Evolutionary conservation across 2,888 invertebrate species (phyloP), one percentile per base, ranked within the genome.

Genomic region (Ochropleura leucogaster): DNA sequence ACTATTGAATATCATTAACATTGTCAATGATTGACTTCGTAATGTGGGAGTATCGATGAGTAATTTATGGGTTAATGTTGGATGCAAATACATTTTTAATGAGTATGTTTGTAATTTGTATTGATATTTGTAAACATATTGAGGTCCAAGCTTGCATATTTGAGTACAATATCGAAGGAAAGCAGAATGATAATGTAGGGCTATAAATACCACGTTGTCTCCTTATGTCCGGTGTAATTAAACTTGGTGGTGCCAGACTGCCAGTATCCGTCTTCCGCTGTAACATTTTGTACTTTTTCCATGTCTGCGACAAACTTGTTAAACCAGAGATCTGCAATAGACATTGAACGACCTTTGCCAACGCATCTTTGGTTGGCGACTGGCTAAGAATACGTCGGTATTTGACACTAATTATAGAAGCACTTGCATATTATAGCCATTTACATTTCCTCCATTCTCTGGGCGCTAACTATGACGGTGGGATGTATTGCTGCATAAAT

Each of bases 11-110:
- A 80, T 77, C 83, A 87, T 85, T 87, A 83, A 83, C 81, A 84
- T 84, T 85, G 82, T 85, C 83, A 87, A 84, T 86, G 80, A 86
- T 84, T 81, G 86, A 83, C 85, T 88, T 79, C 74, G 77, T 85
- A 81, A 88, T 83, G 83, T 85, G 82, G 79, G 79, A 83, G 77
- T 79, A 80, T 84, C 72, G 82, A 81, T 87, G 76, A 85, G 67
- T 82, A 81, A 68, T 81, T 85, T 79, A 85, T 86, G 69, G 80
- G 69, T 82, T 79, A 75, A 72, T 74, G 51, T 72, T 73, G 72
- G 72, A 80, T 83, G 82, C 62, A 71, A 76, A 83, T 83, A 68
- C 53, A 76, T 70, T 70, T 80, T 83, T 83, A 83, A 83, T 84
- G 73, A 80, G 84, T 20, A 64, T 65, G 42, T 76, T 20, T 65